phyloP scores from a whole-genome alignment of 1,140 invertebrate species.

The Microplitis mediator region DNA sequence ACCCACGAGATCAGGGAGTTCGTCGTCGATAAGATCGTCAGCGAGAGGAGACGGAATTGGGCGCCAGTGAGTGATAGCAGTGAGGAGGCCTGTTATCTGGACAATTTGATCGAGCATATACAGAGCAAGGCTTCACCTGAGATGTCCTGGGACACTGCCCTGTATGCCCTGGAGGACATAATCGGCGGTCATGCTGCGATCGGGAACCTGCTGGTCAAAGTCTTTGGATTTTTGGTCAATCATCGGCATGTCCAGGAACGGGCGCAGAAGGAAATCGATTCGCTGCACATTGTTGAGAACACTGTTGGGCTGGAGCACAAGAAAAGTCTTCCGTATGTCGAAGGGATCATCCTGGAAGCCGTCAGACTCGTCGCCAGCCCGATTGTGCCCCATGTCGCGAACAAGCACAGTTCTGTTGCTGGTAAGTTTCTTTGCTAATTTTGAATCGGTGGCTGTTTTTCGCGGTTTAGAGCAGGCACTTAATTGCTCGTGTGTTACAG shows the following conservation, averaged over 20 bases:
- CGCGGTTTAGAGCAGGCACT: not conserved
- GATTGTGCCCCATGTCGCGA: constrained; percentile 89
- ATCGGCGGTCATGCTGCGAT: constrained; percentile 87
- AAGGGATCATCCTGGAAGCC: constrained; percentile 81
- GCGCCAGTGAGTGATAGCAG: too few species aligned
- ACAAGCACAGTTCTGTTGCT: constrained; percentile 73
- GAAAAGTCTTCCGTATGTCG: constrained; percentile 77
- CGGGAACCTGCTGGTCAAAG: constrained; percentile 80
- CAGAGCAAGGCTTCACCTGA: constrained; percentile 65
- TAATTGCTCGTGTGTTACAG: constrained; percentile 38
- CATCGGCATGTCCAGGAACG: constrained; percentile 68
- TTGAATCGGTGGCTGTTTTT: not conserved
- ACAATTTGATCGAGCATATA: constrained; percentile 75
- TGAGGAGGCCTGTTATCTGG: constrained; percentile 65
- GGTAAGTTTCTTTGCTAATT: constrained; percentile 50
- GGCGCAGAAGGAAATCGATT: constrained; percentile 75
- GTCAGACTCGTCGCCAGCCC: constrained; percentile 82
- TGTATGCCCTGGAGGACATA: constrained; percentile 86
- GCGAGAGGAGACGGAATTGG: constrained; percentile 52
- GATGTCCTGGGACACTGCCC: constrained; percentile 70
- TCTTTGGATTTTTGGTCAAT: constrained; percentile 71
- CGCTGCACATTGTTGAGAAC: constrained; percentile 56
- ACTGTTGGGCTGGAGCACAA: constrained; percentile 71
- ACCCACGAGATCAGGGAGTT: constrained; percentile 75
- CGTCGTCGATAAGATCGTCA: constrained; percentile 74